These are phyloP conservation scores for Cyprinella venusta DNA, from an alignment of 2,797 vertebrate genomes.

Conservation along the genomic window DNA sequence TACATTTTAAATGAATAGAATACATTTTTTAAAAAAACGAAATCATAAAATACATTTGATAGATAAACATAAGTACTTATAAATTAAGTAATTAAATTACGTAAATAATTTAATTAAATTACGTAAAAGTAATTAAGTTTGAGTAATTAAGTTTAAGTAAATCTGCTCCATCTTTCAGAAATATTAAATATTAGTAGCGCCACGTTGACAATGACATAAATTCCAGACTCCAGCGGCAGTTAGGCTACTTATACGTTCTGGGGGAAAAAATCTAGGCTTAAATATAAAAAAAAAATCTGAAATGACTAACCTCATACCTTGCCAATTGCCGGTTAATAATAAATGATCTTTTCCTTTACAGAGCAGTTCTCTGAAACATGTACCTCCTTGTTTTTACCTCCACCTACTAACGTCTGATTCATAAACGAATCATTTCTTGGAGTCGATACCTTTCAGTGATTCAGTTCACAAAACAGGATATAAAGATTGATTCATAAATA, in stretches of 20 bases:
- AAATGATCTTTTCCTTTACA: background rate
- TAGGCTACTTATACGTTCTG: background rate
- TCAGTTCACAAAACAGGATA: no score
- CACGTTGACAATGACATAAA: conserved; percentile 32
- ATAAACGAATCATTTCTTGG: background rate
- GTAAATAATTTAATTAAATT: no score
- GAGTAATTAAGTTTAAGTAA: no score
- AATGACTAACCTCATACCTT: conserved; percentile 30
- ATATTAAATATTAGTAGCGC: background rate
- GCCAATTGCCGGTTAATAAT: conserved; percentile 18
- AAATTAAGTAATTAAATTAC: background rate
- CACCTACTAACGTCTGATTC: conserved; percentile 4
- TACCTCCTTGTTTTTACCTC: background rate
- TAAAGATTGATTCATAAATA: background rate
- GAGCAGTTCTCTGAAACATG: background rate
- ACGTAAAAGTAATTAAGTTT: no score
- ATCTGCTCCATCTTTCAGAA: background rate
- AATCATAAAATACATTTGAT: background rate
- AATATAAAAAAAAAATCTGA: background rate
- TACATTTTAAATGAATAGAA: background rate
- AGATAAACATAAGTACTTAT: background rate
- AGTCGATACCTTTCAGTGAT: conserved; percentile 1
- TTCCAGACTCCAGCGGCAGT: background rate
- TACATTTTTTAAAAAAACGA: no score
- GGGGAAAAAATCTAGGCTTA: no score